Conservation (phyloP, 2,888 invertebrate genomes). For the Eulithis prunata region DNA sequence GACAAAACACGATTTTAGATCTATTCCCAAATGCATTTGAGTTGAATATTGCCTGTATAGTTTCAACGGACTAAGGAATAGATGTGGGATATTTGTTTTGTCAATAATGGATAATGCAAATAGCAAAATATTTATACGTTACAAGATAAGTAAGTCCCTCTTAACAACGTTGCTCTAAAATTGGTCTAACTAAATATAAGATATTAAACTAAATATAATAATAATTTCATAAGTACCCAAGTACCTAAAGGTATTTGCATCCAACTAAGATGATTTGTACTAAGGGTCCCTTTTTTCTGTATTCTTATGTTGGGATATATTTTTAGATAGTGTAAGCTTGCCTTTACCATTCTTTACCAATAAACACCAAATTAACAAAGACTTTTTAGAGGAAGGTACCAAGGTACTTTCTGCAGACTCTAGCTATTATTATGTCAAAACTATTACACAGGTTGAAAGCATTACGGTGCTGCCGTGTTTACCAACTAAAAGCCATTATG, state of each 20-base stretch:
- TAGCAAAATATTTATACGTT: not conserved
- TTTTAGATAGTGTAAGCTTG: too few relatives aligned
- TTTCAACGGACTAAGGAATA: not conserved
- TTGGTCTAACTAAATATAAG: too few relatives aligned
- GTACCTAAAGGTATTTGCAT: not conserved
- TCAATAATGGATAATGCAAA: not conserved
- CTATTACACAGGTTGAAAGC: not conserved
- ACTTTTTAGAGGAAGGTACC: too few relatives aligned
- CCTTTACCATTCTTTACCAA: too few relatives aligned
- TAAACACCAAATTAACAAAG: too few relatives aligned
- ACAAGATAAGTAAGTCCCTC: too few relatives aligned
- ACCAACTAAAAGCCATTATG: conserved; percentile 2
- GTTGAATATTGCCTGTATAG: conserved; percentile 2
- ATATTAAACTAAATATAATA: too few relatives aligned
- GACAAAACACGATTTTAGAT: conserved; percentile 1
- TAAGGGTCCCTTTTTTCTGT: too few relatives aligned
- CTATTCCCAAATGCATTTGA: conserved; percentile 3
- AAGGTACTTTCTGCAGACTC: too few relatives aligned
- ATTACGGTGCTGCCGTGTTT: not conserved
- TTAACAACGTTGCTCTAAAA: too few relatives aligned
- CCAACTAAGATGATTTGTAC: not conserved
- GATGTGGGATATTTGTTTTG: conserved; percentile 1
- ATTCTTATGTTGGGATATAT: too few relatives aligned
- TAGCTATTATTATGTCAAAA: not conserved
- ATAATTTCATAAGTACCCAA: too few relatives aligned